Evolutionary conservation across 1,140 invertebrate genomes (phyloP), one percentile per base, ranked within the genome.

Genomic region (Megalonaias nervosa): DNA sequence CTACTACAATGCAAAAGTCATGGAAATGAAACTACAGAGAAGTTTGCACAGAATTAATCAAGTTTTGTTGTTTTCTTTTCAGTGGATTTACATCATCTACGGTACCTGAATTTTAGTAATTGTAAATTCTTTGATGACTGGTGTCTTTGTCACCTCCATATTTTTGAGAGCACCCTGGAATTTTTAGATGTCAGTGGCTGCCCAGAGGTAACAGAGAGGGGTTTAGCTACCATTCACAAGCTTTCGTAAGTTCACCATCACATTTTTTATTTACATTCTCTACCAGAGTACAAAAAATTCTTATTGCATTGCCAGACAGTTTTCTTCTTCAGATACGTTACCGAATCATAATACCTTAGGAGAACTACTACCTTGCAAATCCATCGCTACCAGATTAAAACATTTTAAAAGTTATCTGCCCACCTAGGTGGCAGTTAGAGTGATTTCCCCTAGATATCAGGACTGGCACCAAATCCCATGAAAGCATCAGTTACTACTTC

Each of bases 101-200:
- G 93, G 83, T 94, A 93, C 90, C 83, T 95, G 1, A 94, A 92
- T 79, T 90, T 96, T 48, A 92, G 90, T 81, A 92, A 93, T 69
- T 94, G 94, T 79, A 82, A 87, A 65, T 82, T 92, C 59, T 91
- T 96, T 71, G 93, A 96, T 91, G 95, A 96, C 86, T 97, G 95
- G 95, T 94, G 93, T 77, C 79, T 96, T 65, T 94, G 95, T 87
- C 92, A 92, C 77, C 89, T 96, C 31, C 89, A 92, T 60, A 89
- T 93, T 19, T 93, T 93, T 79, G 88, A 85, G 67, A 87, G 93
- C 17, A 91, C 89, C 19, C 85, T 97, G 31, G 92, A 96, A 85
- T 93, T 95, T 81, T 88, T 97, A 11, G 95, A 97, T 89, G 84
- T 97, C 3, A 94, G 94, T 75, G 91, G 93, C 67, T 96, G 95